Conservation (phyloP, 1,140 invertebrate genomes). For the Cardiocondyla obscurior region DNA sequence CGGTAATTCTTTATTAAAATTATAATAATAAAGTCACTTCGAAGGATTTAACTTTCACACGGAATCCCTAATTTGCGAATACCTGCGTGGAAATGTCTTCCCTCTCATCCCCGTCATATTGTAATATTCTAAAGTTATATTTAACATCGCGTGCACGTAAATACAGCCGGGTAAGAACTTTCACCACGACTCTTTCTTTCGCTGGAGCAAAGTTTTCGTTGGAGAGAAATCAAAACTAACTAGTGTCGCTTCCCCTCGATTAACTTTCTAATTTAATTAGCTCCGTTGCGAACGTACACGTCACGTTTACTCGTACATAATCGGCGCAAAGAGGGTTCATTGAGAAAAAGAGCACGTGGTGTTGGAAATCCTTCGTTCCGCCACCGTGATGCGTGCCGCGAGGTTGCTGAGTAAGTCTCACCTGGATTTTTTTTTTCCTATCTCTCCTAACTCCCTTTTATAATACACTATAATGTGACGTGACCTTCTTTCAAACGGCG, state of each 20-base stretch:
- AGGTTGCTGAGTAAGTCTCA: constrained; percentile 66
- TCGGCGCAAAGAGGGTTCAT: constrained; percentile 40
- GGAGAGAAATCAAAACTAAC: constrained; percentile 8
- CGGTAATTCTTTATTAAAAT: neutral
- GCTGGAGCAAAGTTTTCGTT: neutral
- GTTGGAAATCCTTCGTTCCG: constrained; percentile 28
- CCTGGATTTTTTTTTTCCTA: constrained; percentile 50
- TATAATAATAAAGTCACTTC: neutral
- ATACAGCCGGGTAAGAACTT: neutral
- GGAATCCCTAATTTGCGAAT: neutral
- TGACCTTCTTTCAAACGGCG: neutral
- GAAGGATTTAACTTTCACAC: neutral
- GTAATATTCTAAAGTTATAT: neutral
- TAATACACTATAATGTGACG: neutral
- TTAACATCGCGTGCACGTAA: neutral
- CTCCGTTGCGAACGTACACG: neutral
- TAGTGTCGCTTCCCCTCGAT: neutral
- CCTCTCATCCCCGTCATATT: neutral
- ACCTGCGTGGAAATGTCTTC: neutral
- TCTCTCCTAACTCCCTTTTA: neutral
- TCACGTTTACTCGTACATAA: constrained; percentile 23
- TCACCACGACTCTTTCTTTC: neutral
- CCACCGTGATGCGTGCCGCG: neutral
- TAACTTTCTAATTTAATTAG: constrained; percentile 43
- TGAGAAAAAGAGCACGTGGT: constrained; percentile 66